Percentiles rank a stretch among this genome's conserved stretches.
Evolutionary conservation across 2,888 invertebrate genomes (phyloP).

Genomic region (Drosophila siamana): DNA sequence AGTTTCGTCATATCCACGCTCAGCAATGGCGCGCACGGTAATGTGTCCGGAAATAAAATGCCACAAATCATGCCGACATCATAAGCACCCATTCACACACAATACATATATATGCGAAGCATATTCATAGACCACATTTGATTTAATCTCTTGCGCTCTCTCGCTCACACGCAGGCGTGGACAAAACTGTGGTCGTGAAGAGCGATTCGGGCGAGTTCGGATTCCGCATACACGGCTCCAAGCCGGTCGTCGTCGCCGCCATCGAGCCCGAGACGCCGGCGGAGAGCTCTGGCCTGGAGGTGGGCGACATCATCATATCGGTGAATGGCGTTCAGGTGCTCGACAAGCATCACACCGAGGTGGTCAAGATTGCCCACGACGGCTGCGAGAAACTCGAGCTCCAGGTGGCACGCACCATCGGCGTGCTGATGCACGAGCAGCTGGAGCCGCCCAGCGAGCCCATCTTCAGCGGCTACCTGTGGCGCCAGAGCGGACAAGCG

Average conservation of each 20-base stretch:
- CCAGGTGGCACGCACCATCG: constrained; percentile 95
- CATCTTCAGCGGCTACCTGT: constrained; percentile 91
- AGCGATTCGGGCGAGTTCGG: constrained; percentile 96
- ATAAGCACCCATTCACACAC: neutral
- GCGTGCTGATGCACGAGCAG: constrained; percentile 89
- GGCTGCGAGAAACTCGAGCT: constrained; percentile 94
- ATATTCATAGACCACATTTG: neutral
- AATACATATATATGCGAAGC: neutral
- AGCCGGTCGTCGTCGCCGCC: constrained; percentile 98
- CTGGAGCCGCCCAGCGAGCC: constrained; percentile 88
- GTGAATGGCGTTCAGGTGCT: constrained; percentile 96
- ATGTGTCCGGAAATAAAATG: constrained; percentile 81
- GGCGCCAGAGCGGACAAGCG: constrained; percentile 89
- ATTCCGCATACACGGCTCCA: constrained; percentile 97
- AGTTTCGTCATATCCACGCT: constrained; percentile 89
- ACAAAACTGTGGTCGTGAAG: constrained; percentile 93
- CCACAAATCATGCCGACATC: constrained; percentile 76
- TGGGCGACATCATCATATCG: constrained; percentile 96
- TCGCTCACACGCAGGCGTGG: constrained; percentile 88
- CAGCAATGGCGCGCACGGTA: constrained; percentile 88
- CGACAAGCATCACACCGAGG: constrained; percentile 96
- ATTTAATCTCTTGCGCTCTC: constrained; percentile 3
- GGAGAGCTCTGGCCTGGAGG: constrained; percentile 95
- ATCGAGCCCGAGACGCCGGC: constrained; percentile 98
- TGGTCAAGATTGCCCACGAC: constrained; percentile 95